Percentiles rank a stretch among this genome's conserved stretches.
These are phyloP conservation scores for Folsomia manolachei DNA, from an alignment of 2,888 invertebrate species.

Conservation along the genomic window DNA sequence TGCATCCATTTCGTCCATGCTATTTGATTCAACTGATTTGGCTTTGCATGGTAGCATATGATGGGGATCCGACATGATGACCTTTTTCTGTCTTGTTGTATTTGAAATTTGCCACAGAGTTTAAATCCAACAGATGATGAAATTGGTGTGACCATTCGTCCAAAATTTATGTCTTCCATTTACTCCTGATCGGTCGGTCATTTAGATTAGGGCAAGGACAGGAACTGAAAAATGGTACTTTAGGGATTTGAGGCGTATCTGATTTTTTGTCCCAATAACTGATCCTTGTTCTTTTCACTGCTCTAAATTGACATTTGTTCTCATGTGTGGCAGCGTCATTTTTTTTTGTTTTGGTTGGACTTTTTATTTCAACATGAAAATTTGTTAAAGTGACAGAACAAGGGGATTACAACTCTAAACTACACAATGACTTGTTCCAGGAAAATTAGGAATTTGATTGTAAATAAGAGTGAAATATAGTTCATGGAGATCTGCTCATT, in stretches of 20 bases:
- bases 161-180: slow-evolving; percentile 24
- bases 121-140: neutral
- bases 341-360: neutral
- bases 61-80: no score
- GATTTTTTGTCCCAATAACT: neutral
- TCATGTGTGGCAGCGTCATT: neutral
- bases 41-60: neutral
- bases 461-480: neutral
- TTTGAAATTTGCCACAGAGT: neutral
- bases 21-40: neutral
- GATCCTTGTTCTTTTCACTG: neutral
- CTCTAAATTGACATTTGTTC: neutral
- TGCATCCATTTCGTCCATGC: neutral
- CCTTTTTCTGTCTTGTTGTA: neutral
- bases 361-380: neutral
- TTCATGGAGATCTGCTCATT: neutral
- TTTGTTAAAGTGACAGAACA: slow-evolving; percentile 3
- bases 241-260: slow-evolving; percentile 1
- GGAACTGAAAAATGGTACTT: neutral
- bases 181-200: slow-evolving; percentile 18
- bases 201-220: slow-evolving; percentile 9
- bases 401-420: slow-evolving; percentile 2
- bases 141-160: slow-evolving; percentile 29
- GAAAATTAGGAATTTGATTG: neutral
- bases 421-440: neutral